Base-by-base conservation (phyloP, 1,140 invertebrate genomes). In the Sinella curviseta region DNA sequence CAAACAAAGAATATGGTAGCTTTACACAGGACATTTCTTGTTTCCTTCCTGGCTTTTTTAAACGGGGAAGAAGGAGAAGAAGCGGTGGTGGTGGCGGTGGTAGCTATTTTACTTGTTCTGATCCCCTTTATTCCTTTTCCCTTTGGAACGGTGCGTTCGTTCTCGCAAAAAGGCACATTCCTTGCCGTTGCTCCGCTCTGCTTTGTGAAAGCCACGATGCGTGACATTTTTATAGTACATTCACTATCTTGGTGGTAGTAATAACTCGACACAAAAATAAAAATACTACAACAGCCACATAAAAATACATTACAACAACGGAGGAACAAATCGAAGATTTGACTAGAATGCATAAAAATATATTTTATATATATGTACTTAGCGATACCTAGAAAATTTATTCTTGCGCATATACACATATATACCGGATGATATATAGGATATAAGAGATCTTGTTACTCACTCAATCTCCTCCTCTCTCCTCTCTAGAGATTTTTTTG, bases 171-270 rank as follows among this genome's bases (percentile, higher is more conserved):
- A 70, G 65, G 30, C 65, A 70, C 31, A 70, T 60, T 60, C 55
- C 55, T 60, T n/a, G 24, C n/a, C 24, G 55, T 24, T 26, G n/a
- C n/a, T n/a, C n/a, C n/a, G n/a, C 24, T 60, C 12, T 60, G 24
- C 65, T 70, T 24, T 33, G 65, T 33, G 65, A 70, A 70, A 70
- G 65, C 65, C 65, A 70, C 65, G 28, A 70, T 70, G 65, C 65
- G 65, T 70, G 65, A 70, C 65, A 70, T 70, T 70, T 70, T 70
- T 70, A 60, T 60, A 60, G 55, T 24, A 17, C 55, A 60, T 24
- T 60, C n/a, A 26, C 55, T 24, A 60, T 60, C 24, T 17, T 60
- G 3, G n/a, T n/a, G n/a, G n/a, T n/a, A n/a, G n/a, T n/a, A n/a
- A n/a, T n/a, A n/a, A n/a, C n/a, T n/a, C n/a, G n/a, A n/a, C n/a